Base-by-base conservation (phyloP, 2,888 invertebrate species). In the Anodontia alba region DNA sequence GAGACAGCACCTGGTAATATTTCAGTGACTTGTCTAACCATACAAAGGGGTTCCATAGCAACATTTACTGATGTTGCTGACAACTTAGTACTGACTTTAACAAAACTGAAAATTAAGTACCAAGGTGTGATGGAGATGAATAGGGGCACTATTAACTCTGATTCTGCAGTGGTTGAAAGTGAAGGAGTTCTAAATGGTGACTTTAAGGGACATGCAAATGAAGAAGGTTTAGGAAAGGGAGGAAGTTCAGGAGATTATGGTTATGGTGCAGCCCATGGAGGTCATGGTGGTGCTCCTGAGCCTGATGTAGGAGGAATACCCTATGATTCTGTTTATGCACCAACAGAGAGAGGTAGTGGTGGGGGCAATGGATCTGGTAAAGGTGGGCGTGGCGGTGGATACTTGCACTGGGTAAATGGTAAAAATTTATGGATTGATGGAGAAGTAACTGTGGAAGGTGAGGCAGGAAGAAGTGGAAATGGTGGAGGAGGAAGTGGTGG, bases 401-500 rank as follows among this genome's bases (percentile, higher is more conserved):
- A 87, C 66, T 81, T 91, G 20, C 80, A 80, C 12, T 90, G 90
- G 91, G 72, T 74, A 23, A 88, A 88, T 80, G 91, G 90, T 17
- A 86, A 87, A 42, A 75, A 78, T 29, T 46, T 91, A 51, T 84
- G 84, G 78, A 80, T 91, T 36, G 91, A 91, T 84, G 91, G 91
- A 7, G 75, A 83, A 54, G 72, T 91, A 23, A 83, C 83, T n/a
- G 80, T 89, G 46, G 86, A 84, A 26, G 91, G 90, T 23, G 84
- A 82, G 49, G 71, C 80, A 26, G 90, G 91, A 12, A 72, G 69
- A 26, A 88, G 89, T 29, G 62, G 46, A 1, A 82, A 83, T 75
- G 88, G 80, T 67, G 91, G 91, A n/a, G 91, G 91, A 10, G 91
- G 91, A 0, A 89, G 89, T 84, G 91, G 91, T 38, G 91, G 91